A percentile compares a stretch with the other conserved stretches of the same genome.
These are phyloP conservation scores for Collichthys lucidus DNA, from an alignment of 2,113 vertebrate genomes.

Conservation along the genomic window DNA sequence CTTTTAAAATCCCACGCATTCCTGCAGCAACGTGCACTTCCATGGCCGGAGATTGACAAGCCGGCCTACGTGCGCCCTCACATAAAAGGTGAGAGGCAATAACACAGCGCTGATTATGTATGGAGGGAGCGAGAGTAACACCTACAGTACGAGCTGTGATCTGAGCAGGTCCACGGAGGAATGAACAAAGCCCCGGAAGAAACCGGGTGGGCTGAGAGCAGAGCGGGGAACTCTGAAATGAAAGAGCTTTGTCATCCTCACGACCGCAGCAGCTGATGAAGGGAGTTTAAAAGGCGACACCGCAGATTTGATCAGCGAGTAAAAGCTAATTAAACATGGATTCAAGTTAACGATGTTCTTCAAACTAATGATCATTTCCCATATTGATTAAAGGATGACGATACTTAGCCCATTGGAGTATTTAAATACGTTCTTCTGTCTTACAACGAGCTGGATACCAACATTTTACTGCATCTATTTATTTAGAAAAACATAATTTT, in stretches of 20 bases:
- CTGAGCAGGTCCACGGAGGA: not conserved
- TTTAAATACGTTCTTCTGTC: no score
- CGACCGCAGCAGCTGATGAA: not conserved
- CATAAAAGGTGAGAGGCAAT: conserved; percentile 1
- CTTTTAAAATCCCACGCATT: conserved; percentile 21
- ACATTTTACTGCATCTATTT: no score
- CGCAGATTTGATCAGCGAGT: no score
- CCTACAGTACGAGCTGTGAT: conserved; percentile 11
- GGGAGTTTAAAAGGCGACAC: not conserved
- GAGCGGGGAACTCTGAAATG: not conserved
- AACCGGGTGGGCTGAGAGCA: not conserved
- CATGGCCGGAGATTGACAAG: not conserved
- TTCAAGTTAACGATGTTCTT: not conserved
- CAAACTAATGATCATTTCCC: no score
- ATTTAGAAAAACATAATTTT: no score
- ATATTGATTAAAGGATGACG: no score
- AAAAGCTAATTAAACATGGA: not conserved
- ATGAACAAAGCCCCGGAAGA: not conserved
- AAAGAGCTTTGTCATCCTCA: not conserved
- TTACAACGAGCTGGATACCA: no score
- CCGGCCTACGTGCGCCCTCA: not conserved
- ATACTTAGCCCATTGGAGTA: no score
- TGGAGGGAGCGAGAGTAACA: not conserved
- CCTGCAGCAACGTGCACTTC: conserved; percentile 3
- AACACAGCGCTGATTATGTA: not conserved